Conservation (phyloP, 2,888 invertebrate genomes). For the Rotaria sp. region DNA sequence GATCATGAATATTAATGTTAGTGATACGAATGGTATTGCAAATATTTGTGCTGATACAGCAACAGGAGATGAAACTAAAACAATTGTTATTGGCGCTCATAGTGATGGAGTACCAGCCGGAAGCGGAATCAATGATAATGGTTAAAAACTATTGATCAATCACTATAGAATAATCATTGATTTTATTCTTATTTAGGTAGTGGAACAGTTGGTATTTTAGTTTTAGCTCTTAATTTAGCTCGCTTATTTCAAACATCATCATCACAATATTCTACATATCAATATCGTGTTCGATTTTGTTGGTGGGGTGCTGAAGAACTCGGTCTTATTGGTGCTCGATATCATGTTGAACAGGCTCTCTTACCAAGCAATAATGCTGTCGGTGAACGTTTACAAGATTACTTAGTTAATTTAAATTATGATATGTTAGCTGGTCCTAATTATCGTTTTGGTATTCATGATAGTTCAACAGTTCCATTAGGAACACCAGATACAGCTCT, state of each 20-base stretch:
- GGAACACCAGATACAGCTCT: background rate
- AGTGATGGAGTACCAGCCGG: background rate
- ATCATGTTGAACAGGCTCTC: background rate
- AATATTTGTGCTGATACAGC: background rate
- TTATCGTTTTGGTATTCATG: background rate
- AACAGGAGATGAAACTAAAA: background rate
- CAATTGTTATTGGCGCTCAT: background rate
- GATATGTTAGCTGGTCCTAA: background rate
- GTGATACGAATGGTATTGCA: background rate
- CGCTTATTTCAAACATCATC: background rate
- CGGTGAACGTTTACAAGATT: background rate
- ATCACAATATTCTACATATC: background rate
- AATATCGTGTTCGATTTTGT: background rate
- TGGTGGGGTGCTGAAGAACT: conserved; percentile 12
- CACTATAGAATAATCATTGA: no score
- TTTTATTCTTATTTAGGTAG: background rate
- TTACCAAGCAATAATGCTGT: background rate
- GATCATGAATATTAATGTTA: background rate
- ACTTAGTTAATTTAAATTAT: background rate
- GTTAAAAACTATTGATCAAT: background rate
- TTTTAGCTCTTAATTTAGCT: background rate
- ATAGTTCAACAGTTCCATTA: background rate
- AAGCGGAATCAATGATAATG: conserved; percentile 1
- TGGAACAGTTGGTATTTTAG: background rate
- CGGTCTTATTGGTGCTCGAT: background rate